Evolutionary conservation across 64 coral and sea anemone species (phyloP), one percentile per base, ranked within the genome.

Genomic region (Exaiptasia diaphana): DNA sequence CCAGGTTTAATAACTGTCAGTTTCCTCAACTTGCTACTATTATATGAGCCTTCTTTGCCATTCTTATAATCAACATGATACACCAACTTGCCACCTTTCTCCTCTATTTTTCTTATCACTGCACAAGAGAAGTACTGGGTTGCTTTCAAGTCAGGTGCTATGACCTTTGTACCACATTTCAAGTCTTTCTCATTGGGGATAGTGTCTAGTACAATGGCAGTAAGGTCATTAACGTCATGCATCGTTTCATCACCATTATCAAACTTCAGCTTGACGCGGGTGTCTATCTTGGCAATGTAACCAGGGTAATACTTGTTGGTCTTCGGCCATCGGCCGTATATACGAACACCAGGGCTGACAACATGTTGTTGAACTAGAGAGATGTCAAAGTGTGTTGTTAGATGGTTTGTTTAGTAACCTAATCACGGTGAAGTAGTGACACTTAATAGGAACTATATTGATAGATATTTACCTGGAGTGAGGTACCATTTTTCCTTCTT

Each of bases 401-500:
- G 4, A n/a, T n/a, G n/a, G n/a, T n/a, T n/a, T n/a, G n/a, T 62
- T 29, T n/a, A 62, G 38, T 9, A 59, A 14, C 15, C 24, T 22
- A 40, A 27, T 13, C 70, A 45, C 10, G 13, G 11, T 11, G 7
- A 18, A 46, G 15, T 15, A 46, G 43, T 15, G 6, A 46, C 15
- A 46, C 6, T 46, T 46, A 46, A 46, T 23, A 55, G 52, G 3
- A 14, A 55, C 10, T 18, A 53, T 38, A 10, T 21, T 2, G 3
- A 56, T 22, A 38, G 41, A n/a, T n/a, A n/a, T 75, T 27, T 42
- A 93, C 90, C 90, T 67, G 91, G 86, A 4, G 81, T 60, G 26
- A 95, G 63, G 50, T 95, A 95, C 91, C 91, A 95, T 74, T 76
- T 89, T 23, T 88, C 70, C 22, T 59, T 77, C 38, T 77, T 57